Evolutionary conservation across 1,140 invertebrate genomes (phyloP).

Genomic region (Dinothrombium tinctorium): DNA sequence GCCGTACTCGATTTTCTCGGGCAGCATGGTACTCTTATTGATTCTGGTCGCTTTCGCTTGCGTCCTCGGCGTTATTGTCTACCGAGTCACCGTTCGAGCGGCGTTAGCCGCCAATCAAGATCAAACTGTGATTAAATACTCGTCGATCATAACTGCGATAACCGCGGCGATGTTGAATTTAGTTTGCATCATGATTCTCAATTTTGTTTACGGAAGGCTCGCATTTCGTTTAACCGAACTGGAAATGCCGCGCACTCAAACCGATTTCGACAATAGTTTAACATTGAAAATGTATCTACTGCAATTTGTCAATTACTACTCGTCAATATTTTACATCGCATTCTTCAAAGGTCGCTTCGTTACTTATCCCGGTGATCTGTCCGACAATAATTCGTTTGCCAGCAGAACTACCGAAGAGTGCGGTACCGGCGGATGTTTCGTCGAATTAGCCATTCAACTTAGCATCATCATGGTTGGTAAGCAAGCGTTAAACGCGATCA

Average conservation of each 20-base stretch:
- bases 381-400: not conserved
- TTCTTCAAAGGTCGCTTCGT: conserved; percentile 68
- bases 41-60: conserved; percentile 51
- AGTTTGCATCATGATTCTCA: conserved; percentile 57
- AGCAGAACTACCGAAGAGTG: not conserved
- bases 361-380: conserved; percentile 32
- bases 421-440: conserved; percentile 30
- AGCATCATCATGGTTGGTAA: conserved; percentile 43
- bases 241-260: conserved; percentile 57
- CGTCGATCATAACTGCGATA: conserved; percentile 50
- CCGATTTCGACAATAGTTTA: conserved; percentile 55
- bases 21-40: conserved; percentile 44
- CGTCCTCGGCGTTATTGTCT: conserved; percentile 69
- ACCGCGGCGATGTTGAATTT: conserved; percentile 69
- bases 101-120: not conserved
- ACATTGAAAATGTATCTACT: conserved; percentile 74
- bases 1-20: conserved; percentile 54
- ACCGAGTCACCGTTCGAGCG: conserved; percentile 43
- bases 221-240: conserved; percentile 73
- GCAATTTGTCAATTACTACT: conserved; percentile 93
- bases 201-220: conserved; percentile 21
- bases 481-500: conserved; percentile 34
- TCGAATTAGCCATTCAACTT: conserved; percentile 39
- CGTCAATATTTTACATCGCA: conserved; percentile 91
- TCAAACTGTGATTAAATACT: conserved; percentile 25